These are phyloP conservation scores for Plutella xylostella DNA, from an alignment of 2,888 invertebrate species.

Conservation along the genomic window DNA sequence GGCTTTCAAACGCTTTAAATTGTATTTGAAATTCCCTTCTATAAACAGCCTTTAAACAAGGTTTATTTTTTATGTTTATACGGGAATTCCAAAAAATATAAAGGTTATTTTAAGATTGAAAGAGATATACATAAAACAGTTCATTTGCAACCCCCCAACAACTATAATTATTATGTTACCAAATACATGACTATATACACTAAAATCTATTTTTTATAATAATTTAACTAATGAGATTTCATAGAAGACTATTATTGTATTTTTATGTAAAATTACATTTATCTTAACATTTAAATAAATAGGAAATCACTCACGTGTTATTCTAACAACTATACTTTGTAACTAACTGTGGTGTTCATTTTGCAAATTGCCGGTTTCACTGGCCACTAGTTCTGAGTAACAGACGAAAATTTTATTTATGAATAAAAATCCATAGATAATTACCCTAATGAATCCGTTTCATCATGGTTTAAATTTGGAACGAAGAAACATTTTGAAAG, in stretches of 20 bases:
- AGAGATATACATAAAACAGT: too few relatives aligned
- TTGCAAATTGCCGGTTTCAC: conserved; percentile 59
- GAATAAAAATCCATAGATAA: neutral
- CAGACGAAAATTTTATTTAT: neutral
- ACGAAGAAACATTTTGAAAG: too few relatives aligned
- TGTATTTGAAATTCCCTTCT: too few relatives aligned
- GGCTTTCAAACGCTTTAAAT: too few relatives aligned
- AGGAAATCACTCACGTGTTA: conserved; percentile 48
- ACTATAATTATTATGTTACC: neutral
- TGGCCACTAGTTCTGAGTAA: conserved; percentile 25
- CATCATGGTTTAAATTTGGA: conserved; percentile 15
- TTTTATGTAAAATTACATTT: conserved; percentile 30
- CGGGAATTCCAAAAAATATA: too few relatives aligned
- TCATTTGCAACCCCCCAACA: neutral
- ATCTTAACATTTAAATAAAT: conserved; percentile 37
- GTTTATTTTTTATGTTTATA: too few relatives aligned
- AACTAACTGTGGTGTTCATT: conserved; percentile 66
- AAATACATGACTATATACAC: conserved; percentile 2
- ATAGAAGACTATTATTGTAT: conserved; percentile 58
- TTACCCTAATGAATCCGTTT: neutral
- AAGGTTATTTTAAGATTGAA: too few relatives aligned
- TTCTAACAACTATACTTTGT: conserved; percentile 52
- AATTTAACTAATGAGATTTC: conserved; percentile 30
- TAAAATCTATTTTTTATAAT: neutral
- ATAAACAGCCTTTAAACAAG: too few relatives aligned